Base-by-base conservation (phyloP, 2,888 invertebrate species). In the Troides helena region DNA sequence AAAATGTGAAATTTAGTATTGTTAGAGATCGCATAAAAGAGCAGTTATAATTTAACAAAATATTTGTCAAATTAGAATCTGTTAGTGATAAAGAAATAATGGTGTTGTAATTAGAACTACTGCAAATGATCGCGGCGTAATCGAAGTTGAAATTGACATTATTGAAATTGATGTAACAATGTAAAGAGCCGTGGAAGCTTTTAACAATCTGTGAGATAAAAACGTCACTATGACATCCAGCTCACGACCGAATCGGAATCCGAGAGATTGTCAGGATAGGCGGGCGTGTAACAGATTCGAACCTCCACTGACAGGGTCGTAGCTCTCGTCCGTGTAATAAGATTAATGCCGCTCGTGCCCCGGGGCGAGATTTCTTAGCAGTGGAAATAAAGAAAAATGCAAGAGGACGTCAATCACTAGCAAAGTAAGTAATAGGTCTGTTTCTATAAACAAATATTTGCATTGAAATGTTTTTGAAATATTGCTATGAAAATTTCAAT, bases 231-330 rank as follows among this genome's bases (percentile, higher is more conserved):
- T 85, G 90, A 90, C 88, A 85, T 85, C 80, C 80, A 80, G 82
- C 84, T 90, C 91, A 90, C 89, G 90, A 89, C 79, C 77, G 72
- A 75, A 75, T 78, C 75, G 82, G 82, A 85, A 84, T 83, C 81
- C 78, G 74, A 73, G n/a, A 18, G 77, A 71, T 81, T 81, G 84
- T 84, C 85, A 80, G 75, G 80, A 79, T 76, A 76, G 75, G 74
- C 75, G 79, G 81, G 69, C 66, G 68, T 72, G 63, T 77, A 77
- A 80, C 76, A 77, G 79, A 75, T 74, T 72, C 74, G 76, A 77
- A 77, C 76, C 74, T 74, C 75, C 72, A 75, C 77, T 82, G 86
- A 85, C 87, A 84, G 82, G 86, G 86, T 85, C 84, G 81, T 74
- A 78, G 77, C 78, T 81, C 74, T 71, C 65, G 75, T 74, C 75